A percentile compares a stretch with the other conserved stretches of the same genome.
phyloP scores from a whole-genome alignment of 2,797 vertebrate species.

The Florisuga fusca region DNA sequence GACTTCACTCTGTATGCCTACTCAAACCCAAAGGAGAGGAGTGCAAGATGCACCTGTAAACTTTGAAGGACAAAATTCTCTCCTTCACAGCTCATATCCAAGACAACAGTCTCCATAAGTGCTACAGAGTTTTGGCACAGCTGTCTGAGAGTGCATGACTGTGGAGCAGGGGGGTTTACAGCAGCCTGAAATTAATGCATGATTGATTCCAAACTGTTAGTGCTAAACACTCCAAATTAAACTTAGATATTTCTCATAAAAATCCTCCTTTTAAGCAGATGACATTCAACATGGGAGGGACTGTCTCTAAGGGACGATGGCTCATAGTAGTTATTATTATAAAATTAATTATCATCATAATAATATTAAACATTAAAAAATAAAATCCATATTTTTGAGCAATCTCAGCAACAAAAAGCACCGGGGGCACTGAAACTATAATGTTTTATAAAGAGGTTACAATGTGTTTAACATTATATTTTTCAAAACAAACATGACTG shows the following conservation, averaged over 20 bases:
- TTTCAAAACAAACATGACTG: not conserved
- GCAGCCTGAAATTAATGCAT: not conserved
- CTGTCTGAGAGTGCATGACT: not conserved
- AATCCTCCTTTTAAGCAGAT: not conserved
- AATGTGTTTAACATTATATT: not conserved
- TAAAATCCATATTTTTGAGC: too few relatives aligned
- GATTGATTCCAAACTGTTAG: not conserved
- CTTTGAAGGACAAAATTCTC: not conserved
- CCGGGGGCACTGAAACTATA: not conserved
- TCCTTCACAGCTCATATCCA: not conserved
- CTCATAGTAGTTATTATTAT: not conserved
- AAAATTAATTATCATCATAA: not conserved
- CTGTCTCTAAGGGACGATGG: not conserved
- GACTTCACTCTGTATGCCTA: not conserved
- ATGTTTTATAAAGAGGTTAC: not conserved
- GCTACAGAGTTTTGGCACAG: not conserved
- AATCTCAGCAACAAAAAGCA: not conserved
- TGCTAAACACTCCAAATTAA: not conserved
- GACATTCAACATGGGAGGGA: not conserved
- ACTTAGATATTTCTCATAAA: not conserved
- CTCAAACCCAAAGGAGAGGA: not conserved
- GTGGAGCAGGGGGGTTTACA: not conserved
- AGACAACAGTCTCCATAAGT: not conserved
- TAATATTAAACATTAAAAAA: too few relatives aligned
- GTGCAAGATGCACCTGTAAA: not conserved